Conservation (phyloP, 2,888 invertebrate genomes). For the Willowsia nigromaculata region DNA sequence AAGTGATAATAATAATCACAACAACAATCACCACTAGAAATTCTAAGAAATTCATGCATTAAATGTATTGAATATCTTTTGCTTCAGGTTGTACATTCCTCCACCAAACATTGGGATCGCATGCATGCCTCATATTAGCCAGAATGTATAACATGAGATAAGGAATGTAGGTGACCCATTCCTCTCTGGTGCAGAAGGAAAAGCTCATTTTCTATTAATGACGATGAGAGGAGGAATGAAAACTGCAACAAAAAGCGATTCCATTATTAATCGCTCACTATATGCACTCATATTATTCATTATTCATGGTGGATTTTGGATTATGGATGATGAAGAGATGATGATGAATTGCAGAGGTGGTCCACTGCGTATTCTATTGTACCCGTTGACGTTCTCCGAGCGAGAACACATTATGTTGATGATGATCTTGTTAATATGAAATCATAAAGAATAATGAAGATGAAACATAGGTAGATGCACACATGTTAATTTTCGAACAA, state of each 20-base stretch:
- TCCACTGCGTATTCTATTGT: neutral
- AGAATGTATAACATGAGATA: neutral
- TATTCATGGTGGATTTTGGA: conserved; percentile 30
- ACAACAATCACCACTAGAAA: neutral
- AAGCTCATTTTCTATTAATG: conserved; percentile 62
- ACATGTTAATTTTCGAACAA: neutral
- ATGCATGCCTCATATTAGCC: neutral
- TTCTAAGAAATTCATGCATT: neutral
- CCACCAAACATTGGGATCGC: neutral
- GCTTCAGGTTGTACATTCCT: neutral
- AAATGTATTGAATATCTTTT: neutral
- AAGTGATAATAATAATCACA: conserved; percentile 21
- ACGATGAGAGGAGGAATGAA: conserved; percentile 29
- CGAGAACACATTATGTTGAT: neutral
- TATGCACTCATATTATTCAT: too few relatives aligned
- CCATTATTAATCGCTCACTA: conserved; percentile 18
- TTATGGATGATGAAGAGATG: neutral
- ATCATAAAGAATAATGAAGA: neutral
- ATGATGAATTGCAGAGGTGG: conserved; percentile 7
- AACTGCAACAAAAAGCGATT: neutral
- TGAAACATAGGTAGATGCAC: neutral
- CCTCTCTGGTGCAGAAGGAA: conserved; percentile 54
- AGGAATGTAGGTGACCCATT: conserved; percentile 67
- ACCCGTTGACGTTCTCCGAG: neutral
- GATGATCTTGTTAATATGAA: neutral